Base-by-base conservation (phyloP, 2,113 vertebrate species). In the Chascanopsetta lugubris region DNA sequence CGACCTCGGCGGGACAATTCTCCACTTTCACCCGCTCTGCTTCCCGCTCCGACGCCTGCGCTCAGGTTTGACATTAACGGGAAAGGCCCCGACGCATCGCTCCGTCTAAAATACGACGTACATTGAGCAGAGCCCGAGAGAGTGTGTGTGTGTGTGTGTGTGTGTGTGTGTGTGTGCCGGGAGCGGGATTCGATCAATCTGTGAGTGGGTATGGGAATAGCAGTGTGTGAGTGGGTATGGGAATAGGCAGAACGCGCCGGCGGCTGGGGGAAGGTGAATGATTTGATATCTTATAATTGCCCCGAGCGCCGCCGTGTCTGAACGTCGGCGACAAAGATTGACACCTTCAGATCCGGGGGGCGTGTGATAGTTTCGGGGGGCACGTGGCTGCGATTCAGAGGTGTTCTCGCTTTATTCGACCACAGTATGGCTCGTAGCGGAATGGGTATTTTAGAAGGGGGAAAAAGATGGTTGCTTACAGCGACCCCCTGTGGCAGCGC, bases 141-240 rank as follows among this genome's bases (percentile, higher is more conserved):
- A n/a, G n/a, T n/a, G n/a, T n/a, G n/a, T n/a, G n/a, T n/a, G n/a
- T n/a, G n/a, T n/a, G n/a, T n/a, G n/a, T n/a, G n/a, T n/a, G n/a
- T n/a, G n/a, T n/a, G n/a, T n/a, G n/a, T 53, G 75, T 77, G 77
- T 53, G 46, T 42, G 38, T n/a, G 8, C 38, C 2, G 13, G 29
- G 34, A 63, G 74, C 66, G 68, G 68, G 45, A 74, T 61, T 77
- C 54, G 18, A 72, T 79, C 69, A 74, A 81, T 75, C 77, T 46
- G 25, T 13, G 54, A 80, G 60, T 62, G 51, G 20, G 22, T 29
- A n/a, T n/a, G 32, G 61, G 61, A n/a, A n/a, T n/a, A n/a, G n/a
- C n/a, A n/a, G n/a, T n/a, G n/a, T n/a, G n/a, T n/a, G n/a, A n/a
- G n/a, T n/a, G n/a, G n/a, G n/a, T n/a, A n/a, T n/a, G n/a, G n/a